Percentiles rank a stretch among this genome's conserved stretches.
phyloP scores from a whole-genome alignment of 2,113 vertebrate species.

The Addax nasomaculatus region DNA sequence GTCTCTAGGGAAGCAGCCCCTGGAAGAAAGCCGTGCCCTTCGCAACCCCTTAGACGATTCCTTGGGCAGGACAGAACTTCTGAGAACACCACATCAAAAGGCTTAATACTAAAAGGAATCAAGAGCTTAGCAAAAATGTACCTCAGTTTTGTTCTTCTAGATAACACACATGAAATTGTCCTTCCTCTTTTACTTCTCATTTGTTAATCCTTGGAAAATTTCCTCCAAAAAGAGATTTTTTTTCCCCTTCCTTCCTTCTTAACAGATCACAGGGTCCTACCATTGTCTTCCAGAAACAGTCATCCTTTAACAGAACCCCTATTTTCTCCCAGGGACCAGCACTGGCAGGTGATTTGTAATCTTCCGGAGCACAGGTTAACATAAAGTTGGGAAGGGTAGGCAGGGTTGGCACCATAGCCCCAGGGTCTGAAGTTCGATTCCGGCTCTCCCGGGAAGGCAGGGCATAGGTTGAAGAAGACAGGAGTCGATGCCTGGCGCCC shows the following conservation, averaged over 20 bases:
- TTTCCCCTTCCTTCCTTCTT: background rate
- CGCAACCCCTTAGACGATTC: accelerated
- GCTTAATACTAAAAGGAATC: background rate
- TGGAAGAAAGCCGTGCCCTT: background rate
- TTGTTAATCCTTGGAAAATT: background rate
- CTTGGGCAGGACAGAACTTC: background rate
- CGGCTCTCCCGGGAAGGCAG: background rate
- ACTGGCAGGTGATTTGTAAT: background rate
- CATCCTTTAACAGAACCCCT: background rate
- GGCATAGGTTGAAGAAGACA: background rate
- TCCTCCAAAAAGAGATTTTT: background rate
- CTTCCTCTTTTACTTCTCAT: background rate
- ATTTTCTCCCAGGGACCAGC: background rate
- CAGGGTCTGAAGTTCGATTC: background rate
- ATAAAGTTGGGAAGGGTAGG: background rate
- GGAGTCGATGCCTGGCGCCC: background rate
- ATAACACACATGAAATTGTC: background rate
- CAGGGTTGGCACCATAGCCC: too few relatives aligned
- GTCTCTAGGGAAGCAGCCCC: background rate
- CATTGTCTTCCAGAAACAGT: background rate
- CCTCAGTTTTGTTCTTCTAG: background rate
- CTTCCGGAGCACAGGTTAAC: background rate
- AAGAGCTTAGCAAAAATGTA: background rate
- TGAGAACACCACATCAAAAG: background rate
- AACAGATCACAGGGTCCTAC: background rate